Conservation (phyloP, 2,797 vertebrate genomes). For the Darevskia mixta region DNA sequence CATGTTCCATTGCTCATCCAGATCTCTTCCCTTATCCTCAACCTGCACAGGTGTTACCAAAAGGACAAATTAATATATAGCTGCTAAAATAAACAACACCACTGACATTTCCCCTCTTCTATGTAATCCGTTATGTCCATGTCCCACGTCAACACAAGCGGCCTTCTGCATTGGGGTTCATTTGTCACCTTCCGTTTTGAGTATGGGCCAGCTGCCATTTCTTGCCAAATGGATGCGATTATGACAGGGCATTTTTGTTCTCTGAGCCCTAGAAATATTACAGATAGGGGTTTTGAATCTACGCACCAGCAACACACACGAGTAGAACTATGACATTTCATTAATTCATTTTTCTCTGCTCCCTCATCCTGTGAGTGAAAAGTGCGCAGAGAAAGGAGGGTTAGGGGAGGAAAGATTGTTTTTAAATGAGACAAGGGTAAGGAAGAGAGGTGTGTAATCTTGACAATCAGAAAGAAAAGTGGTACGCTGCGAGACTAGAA, state of each 20-base stretch:
- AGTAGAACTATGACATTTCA: slow-evolving; percentile 55
- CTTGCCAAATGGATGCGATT: slow-evolving; percentile 35
- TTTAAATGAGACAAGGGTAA: slow-evolving; percentile 23
- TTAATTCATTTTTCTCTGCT: slow-evolving; percentile 49
- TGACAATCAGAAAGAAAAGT: slow-evolving; percentile 6
- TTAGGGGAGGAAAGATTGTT: slow-evolving; percentile 30
- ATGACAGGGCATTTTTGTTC: slow-evolving; percentile 36
- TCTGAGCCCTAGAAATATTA: slow-evolving; percentile 42
- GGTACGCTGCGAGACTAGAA: background rate
- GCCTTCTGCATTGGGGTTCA: slow-evolving; percentile 49
- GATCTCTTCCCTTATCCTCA: slow-evolving; percentile 24
- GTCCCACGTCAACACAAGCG: slow-evolving; percentile 7
- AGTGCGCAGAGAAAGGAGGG: background rate
- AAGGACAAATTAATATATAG: slow-evolving; percentile 43
- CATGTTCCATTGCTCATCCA: background rate
- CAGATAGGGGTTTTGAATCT: slow-evolving; percentile 17
- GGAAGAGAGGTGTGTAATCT: background rate
- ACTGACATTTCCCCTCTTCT: slow-evolving; percentile 28
- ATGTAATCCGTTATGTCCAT: slow-evolving; percentile 27
- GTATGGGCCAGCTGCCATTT: slow-evolving; percentile 36
- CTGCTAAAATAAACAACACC: slow-evolving; percentile 9
- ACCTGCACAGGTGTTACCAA: slow-evolving; percentile 44
- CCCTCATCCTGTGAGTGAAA: slow-evolving; percentile 1
- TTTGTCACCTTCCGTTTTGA: slow-evolving; percentile 52
- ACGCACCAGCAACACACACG: background rate